phyloP scores from a whole-genome alignment of 2,113 vertebrate genomes.

The Balaeniceps rex region DNA sequence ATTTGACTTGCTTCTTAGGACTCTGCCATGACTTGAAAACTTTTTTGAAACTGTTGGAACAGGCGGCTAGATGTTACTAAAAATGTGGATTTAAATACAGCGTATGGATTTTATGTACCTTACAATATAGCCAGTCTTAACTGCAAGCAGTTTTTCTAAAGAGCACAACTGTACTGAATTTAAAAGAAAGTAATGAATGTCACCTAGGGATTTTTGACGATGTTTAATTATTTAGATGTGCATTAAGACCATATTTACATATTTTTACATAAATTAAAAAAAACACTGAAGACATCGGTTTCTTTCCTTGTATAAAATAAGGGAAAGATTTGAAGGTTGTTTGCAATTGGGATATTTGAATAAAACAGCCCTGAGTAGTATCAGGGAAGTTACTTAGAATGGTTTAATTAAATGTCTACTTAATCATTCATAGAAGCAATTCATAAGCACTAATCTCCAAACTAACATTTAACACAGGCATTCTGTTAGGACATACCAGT shows the following conservation, averaged over 20 bases:
- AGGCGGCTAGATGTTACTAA: background rate
- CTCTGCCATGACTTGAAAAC: background rate
- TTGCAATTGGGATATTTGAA: slow-evolving; percentile 3
- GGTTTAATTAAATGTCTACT: slow-evolving; percentile 23
- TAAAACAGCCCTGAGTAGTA: slow-evolving; percentile 43
- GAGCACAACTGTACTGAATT: background rate
- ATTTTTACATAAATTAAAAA: slow-evolving; percentile 16
- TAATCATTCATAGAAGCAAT: slow-evolving; percentile 43
- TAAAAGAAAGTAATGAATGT: slow-evolving; percentile 14
- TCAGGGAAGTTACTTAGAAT: slow-evolving; percentile 33
- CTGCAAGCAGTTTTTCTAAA: background rate
- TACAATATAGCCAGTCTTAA: background rate
- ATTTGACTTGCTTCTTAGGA: background rate
- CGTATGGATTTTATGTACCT: background rate
- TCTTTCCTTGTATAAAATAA: slow-evolving; percentile 42
- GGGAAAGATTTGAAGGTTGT: background rate
- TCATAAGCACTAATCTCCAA: slow-evolving; percentile 25
- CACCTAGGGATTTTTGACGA: background rate
- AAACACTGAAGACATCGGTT: background rate
- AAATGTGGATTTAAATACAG: background rate
- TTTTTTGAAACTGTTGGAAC: background rate
- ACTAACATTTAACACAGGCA: background rate
- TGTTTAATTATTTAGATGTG: slow-evolving; percentile 44
- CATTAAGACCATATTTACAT: slow-evolving; percentile 38
- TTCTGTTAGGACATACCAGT: slow-evolving; percentile 8